Evolutionary conservation across 1,140 invertebrate genomes (phyloP).

Genomic region (Nylanderia fulva): DNA sequence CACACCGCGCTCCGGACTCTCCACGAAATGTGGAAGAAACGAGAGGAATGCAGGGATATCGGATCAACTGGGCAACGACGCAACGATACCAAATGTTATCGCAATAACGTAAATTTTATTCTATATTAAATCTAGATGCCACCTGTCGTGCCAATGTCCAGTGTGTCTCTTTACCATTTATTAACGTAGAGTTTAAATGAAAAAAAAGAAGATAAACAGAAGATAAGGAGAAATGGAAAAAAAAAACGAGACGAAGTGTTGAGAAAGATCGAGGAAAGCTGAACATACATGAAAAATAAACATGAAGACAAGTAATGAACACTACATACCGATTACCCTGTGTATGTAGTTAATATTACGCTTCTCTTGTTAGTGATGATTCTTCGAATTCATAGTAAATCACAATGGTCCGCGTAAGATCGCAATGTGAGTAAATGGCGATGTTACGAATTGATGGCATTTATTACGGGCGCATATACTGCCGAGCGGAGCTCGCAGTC

Average conservation of each 20-base stretch:
- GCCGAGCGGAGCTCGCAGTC: conserved; percentile 33
- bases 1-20: conserved; percentile 24
- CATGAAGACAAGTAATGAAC: conserved; percentile 28
- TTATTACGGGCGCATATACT: conserved; percentile 51
- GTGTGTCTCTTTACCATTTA: conserved; percentile 86
- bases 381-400: conserved; percentile 12
- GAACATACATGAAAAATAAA: conserved; percentile 32
- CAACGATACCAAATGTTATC: conserved; percentile 87
- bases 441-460: conserved; percentile 58
- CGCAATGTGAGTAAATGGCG: conserved; percentile 33
- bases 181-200: conserved; percentile 84
- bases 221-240: conserved; percentile 16
- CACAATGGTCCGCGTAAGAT: conserved; percentile 43
- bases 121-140: conserved; percentile 87
- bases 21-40: conserved; percentile 56
- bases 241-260: conserved; percentile 45
- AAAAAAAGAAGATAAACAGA: conserved; percentile 48
- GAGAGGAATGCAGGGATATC: conserved; percentile 56
- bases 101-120: conserved; percentile 87
- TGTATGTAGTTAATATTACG: conserved; percentile 54
- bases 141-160: conserved; percentile 87
- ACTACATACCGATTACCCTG: conserved; percentile 24
- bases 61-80: conserved; percentile 83
- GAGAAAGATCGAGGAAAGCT: conserved; percentile 33
- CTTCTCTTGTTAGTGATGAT: conserved; percentile 53